These are phyloP conservation scores for Pollicipes pollicipes DNA, from an alignment of 1,140 invertebrate species.

Conservation along the genomic window DNA sequence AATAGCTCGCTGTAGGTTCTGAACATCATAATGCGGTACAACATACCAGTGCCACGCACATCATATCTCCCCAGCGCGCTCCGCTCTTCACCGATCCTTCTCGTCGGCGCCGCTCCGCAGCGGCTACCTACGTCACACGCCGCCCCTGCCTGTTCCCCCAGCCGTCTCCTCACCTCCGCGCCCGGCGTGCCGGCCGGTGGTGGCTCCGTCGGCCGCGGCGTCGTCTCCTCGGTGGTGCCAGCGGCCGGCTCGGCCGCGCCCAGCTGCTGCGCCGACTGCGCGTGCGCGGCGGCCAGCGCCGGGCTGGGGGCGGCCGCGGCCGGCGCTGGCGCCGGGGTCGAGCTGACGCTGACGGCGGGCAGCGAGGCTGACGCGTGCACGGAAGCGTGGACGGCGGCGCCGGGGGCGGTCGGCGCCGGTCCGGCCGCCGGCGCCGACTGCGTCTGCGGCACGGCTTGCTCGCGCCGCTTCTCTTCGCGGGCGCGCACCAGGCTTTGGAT, in stretches of 20 bases:
- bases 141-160: too few relatives aligned
- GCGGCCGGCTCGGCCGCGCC: not conserved
- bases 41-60: too few relatives aligned
- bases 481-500: constrained; percentile 44
- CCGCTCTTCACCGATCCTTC: too few relatives aligned
- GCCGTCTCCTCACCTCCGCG: not conserved
- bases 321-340: not conserved
- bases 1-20: too few relatives aligned
- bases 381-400: too few relatives aligned
- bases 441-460: not conserved
- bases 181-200: not conserved
- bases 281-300: not conserved
- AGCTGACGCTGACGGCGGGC: not conserved
- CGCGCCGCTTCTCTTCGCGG: constrained; percentile 33
- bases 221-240: not conserved
- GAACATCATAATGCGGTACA: too few relatives aligned
- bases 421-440: not conserved
- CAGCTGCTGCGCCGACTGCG: not conserved
- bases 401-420: too few relatives aligned
- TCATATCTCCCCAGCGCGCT: too few relatives aligned
- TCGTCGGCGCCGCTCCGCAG: too few relatives aligned
- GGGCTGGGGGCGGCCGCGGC: too few relatives aligned
- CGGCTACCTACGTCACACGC: too few relatives aligned
- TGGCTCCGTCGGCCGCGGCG: not conserved
- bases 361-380: not conserved